A percentile compares a stretch with the other conserved stretches of the same genome.
Evolutionary conservation across 2,888 invertebrate genomes (phyloP).

Genomic region (Drosophila sordidula): DNA sequence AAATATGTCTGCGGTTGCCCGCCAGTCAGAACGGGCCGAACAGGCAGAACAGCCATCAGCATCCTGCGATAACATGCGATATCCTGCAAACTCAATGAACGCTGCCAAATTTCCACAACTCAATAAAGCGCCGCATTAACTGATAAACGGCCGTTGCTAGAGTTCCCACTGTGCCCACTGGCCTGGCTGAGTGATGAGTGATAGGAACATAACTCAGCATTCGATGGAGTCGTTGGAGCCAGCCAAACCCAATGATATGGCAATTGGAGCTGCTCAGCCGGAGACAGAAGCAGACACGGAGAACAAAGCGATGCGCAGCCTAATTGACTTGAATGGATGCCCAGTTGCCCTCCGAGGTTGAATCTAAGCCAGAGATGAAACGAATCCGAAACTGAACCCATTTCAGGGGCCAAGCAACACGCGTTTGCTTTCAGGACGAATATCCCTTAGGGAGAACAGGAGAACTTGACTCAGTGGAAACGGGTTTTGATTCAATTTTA

Average conservation of each 20-base stretch:
- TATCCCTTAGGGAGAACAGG: conserved; percentile 44
- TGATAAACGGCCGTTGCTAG: conserved; percentile 52
- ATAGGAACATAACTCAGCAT: conserved; percentile 38
- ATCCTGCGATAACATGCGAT: conserved; percentile 16
- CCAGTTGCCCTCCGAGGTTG: not conserved
- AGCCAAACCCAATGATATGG: conserved; percentile 34
- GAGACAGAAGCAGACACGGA: not conserved
- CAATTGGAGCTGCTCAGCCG: conserved; percentile 29
- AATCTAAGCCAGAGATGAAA: conserved; percentile 21
- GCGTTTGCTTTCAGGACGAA: conserved; percentile 41
- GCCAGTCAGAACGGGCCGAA: conserved; percentile 10
- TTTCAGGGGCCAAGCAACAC: conserved; percentile 19
- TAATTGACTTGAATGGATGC: conserved; percentile 34
- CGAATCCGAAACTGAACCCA: conserved; percentile 29
- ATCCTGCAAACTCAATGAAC: conserved; percentile 30
- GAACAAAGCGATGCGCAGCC: not conserved
- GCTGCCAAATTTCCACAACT: conserved; percentile 56
- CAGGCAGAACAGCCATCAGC: not conserved
- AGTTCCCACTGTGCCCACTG: not conserved
- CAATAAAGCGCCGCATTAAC: conserved; percentile 54
- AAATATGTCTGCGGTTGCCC: conserved; percentile 76
- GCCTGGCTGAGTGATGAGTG: conserved; percentile 45
- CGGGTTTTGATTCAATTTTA: conserved; percentile 39
- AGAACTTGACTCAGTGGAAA: conserved; percentile 19
- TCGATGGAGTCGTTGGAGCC: conserved; percentile 23